phyloP scores from a whole-genome alignment of 1,140 invertebrate genomes.

The Brachionus rubens region DNA sequence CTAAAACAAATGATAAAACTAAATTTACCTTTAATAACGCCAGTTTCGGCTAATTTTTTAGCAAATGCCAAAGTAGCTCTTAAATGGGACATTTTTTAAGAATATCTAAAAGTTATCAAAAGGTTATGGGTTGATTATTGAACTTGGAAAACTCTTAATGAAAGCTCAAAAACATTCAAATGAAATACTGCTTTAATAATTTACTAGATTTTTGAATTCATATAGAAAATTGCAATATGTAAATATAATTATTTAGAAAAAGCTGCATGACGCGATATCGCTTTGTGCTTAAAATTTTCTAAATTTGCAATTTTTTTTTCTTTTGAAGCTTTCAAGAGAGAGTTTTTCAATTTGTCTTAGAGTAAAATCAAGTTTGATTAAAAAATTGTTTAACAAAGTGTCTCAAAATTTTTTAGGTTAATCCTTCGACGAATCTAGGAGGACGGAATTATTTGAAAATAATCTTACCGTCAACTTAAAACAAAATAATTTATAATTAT shows the following conservation, averaged over 20 bases:
- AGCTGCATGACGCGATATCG: constrained; percentile 19
- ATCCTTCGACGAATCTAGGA: no score
- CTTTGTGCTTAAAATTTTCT: not conserved
- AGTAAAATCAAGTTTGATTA: not conserved
- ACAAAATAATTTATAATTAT: no score
- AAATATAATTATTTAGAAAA: not conserved
- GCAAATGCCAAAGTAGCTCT: constrained; percentile 33
- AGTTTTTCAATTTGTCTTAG: not conserved
- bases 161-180: not conserved
- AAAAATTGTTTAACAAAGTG: no score
- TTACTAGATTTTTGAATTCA: not conserved
- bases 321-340: not conserved
- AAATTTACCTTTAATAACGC: constrained; percentile 11
- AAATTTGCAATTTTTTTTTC: constrained; percentile 14
- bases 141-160: no score
- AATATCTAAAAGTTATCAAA: no score
- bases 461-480: no score
- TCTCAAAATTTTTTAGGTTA: no score
- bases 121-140: no score
- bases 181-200: not conserved
- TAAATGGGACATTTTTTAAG: constrained; percentile 17
- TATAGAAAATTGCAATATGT: constrained; percentile 16
- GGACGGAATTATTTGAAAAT: no score
- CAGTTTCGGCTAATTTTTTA: constrained; percentile 21
- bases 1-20: no score